phyloP scores from a whole-genome alignment of 2,888 invertebrate genomes.

The Andrena chrysosceles region DNA sequence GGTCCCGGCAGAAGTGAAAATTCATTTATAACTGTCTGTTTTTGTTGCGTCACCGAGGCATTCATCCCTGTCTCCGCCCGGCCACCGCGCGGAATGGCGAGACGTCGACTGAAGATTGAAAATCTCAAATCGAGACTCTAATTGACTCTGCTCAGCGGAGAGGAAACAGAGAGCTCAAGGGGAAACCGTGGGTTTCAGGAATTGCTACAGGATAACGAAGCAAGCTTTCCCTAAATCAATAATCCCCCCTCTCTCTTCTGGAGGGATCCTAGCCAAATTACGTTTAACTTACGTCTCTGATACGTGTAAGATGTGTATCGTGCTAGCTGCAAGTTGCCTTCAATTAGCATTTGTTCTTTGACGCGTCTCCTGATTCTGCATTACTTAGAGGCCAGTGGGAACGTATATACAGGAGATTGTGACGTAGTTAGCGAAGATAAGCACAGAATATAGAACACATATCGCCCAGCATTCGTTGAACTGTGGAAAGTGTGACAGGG shows the following conservation, averaged over 20 bases:
- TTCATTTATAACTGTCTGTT: slow-evolving; percentile 62
- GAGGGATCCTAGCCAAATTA: slow-evolving; percentile 54
- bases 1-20: slow-evolving; percentile 12
- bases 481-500: too few relatives aligned
- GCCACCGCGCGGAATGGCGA: slow-evolving; percentile 44
- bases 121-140: slow-evolving; percentile 68
- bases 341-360: slow-evolving; percentile 55
- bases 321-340: slow-evolving; percentile 17
- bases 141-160: slow-evolving; percentile 71
- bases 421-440: not conserved
- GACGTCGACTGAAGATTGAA: slow-evolving; percentile 73
- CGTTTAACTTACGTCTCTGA: slow-evolving; percentile 53
- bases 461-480: too few relatives aligned
- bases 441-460: not conserved
- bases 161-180: slow-evolving; percentile 65
- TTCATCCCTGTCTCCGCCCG: slow-evolving; percentile 14
- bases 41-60: slow-evolving; percentile 46
- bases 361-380: slow-evolving; percentile 36
- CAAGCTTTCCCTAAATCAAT: slow-evolving; percentile 76
- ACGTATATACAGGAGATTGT: slow-evolving; percentile 28
- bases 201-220: slow-evolving; percentile 81
- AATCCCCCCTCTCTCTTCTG: slow-evolving; percentile 46
- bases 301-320: slow-evolving; percentile 49
- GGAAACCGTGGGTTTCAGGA: slow-evolving; percentile 71
- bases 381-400: slow-evolving; percentile 45